Evolutionary conservation across 2,888 invertebrate genomes (phyloP).

Genomic region (Poecilus cupreus): DNA sequence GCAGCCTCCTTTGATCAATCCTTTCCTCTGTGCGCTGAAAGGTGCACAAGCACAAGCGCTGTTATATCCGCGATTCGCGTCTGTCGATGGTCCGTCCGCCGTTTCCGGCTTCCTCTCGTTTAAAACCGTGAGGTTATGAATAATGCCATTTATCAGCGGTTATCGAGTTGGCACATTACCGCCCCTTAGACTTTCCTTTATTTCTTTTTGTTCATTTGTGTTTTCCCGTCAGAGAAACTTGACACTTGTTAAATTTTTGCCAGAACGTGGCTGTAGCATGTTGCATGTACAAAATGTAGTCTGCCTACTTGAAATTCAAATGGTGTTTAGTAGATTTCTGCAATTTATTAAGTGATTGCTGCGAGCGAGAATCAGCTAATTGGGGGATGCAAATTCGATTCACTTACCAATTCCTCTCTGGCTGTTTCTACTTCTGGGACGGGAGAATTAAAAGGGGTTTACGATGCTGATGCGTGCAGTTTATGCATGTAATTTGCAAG

Average conservation of each 20-base stretch:
- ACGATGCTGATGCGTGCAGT: slow-evolving; percentile 32
- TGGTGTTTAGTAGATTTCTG: slow-evolving; percentile 36
- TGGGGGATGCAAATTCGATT: slow-evolving; percentile 56
- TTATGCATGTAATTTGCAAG: slow-evolving; percentile 51
- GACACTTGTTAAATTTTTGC: background rate
- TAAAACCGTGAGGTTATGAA: slow-evolving; percentile 15
- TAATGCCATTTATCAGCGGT: slow-evolving; percentile 34
- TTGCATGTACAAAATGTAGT: background rate
- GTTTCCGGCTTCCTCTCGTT: background rate
- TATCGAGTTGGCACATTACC: slow-evolving; percentile 9
- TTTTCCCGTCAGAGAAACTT: too few relatives aligned
- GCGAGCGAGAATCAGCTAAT: slow-evolving; percentile 44
- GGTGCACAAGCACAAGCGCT: background rate
- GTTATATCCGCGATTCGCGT: background rate
- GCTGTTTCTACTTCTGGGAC: slow-evolving; percentile 18
- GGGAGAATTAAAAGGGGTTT: slow-evolving; percentile 39
- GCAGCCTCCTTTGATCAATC: slow-evolving; percentile 35
- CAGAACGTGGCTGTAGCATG: background rate
- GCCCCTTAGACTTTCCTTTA: background rate
- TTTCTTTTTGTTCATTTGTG: background rate
- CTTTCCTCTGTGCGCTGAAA: background rate
- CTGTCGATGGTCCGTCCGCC: background rate
- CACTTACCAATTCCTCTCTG: slow-evolving; percentile 29
- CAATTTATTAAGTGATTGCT: slow-evolving; percentile 47
- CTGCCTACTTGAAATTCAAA: slow-evolving; percentile 12